phyloP scores from a whole-genome alignment of 1,140 invertebrate genomes.

The Whitmania pigra region DNA sequence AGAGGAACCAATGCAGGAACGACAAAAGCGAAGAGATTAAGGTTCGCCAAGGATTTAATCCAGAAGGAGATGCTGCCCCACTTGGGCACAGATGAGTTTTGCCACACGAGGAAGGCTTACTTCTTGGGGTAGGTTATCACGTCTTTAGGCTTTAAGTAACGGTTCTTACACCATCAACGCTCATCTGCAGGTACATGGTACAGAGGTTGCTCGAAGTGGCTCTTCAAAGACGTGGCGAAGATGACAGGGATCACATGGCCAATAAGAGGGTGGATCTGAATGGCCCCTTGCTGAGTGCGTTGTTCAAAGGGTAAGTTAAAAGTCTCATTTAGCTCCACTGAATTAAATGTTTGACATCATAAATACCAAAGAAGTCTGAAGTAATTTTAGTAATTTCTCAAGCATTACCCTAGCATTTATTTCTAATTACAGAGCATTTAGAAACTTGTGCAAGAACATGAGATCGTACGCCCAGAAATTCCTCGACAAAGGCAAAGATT shows the following conservation, averaged over 20 bases:
- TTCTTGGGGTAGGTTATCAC: constrained; percentile 61
- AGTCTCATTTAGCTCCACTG: not conserved
- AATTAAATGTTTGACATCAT: too few relatives aligned
- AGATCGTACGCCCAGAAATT: constrained; percentile 96
- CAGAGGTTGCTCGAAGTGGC: constrained; percentile 83
- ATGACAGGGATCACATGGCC: constrained; percentile 98
- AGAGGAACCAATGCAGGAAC: constrained; percentile 90
- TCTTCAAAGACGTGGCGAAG: constrained; percentile 85
- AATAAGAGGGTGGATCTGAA: constrained; percentile 95
- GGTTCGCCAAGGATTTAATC: constrained; percentile 94
- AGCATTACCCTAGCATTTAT: not conserved
- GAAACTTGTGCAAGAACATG: constrained; percentile 50
- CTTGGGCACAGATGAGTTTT: constrained; percentile 94
- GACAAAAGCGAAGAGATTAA: constrained; percentile 94
- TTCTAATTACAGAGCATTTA: constrained; percentile 34
- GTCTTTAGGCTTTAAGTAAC: not conserved
- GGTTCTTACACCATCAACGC: not conserved
- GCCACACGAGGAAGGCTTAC: constrained; percentile 97
- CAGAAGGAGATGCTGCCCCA: constrained; percentile 99
- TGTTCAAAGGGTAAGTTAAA: constrained; percentile 64
- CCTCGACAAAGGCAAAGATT: constrained; percentile 94
- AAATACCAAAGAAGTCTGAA: too few relatives aligned
- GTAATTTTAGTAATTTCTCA: not conserved
- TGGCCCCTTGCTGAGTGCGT: constrained; percentile 82
- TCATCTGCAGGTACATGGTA: constrained; percentile 74